A percentile compares a stretch with the other conserved stretches of the same genome.
Conservation (phyloP, 2,797 vertebrate genomes). For the Clarias pachynema region DNA sequence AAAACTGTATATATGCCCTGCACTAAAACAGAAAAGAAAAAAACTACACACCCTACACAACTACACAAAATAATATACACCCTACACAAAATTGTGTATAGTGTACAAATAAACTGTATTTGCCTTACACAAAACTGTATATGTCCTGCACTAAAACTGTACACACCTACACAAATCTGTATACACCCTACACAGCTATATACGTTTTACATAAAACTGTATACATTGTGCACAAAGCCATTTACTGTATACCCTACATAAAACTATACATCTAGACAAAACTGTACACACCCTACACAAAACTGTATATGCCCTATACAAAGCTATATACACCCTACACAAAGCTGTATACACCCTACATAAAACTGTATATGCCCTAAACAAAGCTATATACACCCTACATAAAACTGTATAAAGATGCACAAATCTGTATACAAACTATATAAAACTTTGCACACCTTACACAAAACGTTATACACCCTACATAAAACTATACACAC, state of each 20-base stretch:
- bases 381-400: background rate
- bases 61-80: background rate
- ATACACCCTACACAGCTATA: background rate
- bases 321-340: background rate
- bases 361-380: background rate
- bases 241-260: background rate
- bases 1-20: background rate
- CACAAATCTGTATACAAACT: background rate
- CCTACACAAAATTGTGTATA: background rate
- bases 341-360: background rate
- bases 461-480: background rate
- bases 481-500: background rate
- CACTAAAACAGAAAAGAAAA: background rate
- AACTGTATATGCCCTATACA: background rate
- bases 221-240: background rate
- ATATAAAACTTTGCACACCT: background rate
- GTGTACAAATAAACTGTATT: background rate
- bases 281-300: background rate
- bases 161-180: background rate
- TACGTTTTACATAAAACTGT: background rate
- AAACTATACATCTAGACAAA: background rate
- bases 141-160: background rate
- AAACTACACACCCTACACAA: background rate
- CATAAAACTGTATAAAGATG: too few species aligned
- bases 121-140: background rate